Base-by-base conservation (phyloP, 2,113 vertebrate genomes). In the Azemiops feae region DNA sequence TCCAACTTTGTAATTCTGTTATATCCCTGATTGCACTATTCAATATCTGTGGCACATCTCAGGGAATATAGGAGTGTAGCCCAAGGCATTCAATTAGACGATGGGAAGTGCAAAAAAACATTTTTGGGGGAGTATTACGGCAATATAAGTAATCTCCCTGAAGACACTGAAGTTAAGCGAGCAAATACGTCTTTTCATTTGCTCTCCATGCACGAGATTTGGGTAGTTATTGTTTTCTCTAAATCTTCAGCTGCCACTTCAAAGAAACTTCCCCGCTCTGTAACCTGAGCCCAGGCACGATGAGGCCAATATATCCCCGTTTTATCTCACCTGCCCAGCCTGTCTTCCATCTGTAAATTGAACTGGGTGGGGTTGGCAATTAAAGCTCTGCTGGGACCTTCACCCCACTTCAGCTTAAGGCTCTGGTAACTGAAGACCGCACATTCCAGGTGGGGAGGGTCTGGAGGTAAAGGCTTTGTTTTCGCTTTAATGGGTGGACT, bases 351-450 rank as follows among this genome's bases (percentile, higher is more conserved):
- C 95, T 98, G 97, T 92, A 98, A 95, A 94, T 97, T 98, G 96
- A 98, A 98, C 5, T 96, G 98, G 8, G 97, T 98, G 50, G 97
- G 94, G 54, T 96, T 97, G 91, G 97, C 93, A 54, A 96, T 96
- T 96, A 97, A 96, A 95, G 97, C 96, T 96, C 97, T 97, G 95
- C 94, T 97, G 1, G 97, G 97, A 57, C 97, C 96, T 87, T 98
- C 98, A 64, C 98, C 98, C 98, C 98, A 98, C 92, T 98, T 98
- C 2, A 98, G 96, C 96, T 98, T 98, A 97, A 98, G 98, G 96
- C 98, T 98, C 96, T 98, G 98, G 95, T 98, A 97, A 95, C 97
- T 97, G 93, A 96, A 97, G 92, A 97, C 97, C 5, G 96, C 97
- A 95, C 98, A 98, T 94, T 98, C 97, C 88, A 98, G 97, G 12